These are phyloP conservation scores for Plodia interpunctella DNA, from an alignment of 1,140 invertebrate species.

Conservation along the genomic window DNA sequence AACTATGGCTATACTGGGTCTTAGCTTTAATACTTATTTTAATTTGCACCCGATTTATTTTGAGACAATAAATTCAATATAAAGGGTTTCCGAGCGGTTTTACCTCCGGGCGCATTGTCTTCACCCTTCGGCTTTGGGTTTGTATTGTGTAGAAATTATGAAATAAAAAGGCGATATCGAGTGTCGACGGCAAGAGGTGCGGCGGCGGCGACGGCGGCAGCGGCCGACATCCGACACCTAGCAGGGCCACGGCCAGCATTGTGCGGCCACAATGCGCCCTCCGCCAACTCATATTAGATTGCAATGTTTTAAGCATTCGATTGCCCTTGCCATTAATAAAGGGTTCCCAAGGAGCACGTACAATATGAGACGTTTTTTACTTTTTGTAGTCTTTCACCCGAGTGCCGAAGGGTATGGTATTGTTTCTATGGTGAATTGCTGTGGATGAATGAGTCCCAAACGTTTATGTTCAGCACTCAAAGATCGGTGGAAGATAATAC, in stretches of 20 bases:
- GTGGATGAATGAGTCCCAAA: constrained; percentile 57
- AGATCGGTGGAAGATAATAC: constrained; percentile 66
- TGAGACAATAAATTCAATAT: constrained; percentile 71
- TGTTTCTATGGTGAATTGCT: constrained; percentile 70
- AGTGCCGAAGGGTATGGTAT: constrained; percentile 62
- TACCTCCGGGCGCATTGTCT: constrained; percentile 75
- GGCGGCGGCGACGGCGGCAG: constrained; percentile 45
- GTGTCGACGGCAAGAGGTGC: constrained; percentile 40
- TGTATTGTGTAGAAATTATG: constrained; percentile 70
- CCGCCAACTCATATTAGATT: constrained; percentile 64
- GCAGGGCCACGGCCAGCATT: constrained; percentile 36
- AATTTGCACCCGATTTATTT: constrained; percentile 76
- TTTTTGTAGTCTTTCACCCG: constrained; percentile 64
- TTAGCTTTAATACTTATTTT: constrained; percentile 59
- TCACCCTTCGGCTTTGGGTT: constrained; percentile 69
- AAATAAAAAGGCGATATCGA: constrained; percentile 73
- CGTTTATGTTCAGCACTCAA: constrained; percentile 51
- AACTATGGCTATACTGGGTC: constrained; percentile 33
- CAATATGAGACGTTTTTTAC: constrained; percentile 56
- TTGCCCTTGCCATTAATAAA: constrained; percentile 68
- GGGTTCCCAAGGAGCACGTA: constrained; percentile 71
- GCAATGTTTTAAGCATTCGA: constrained; percentile 74
- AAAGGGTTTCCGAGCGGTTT: constrained; percentile 70
- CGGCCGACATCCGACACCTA: constrained; percentile 55
- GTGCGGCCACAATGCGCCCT: constrained; percentile 33